Percentiles rank a stretch among this genome's conserved stretches.
Evolutionary conservation across 2,888 invertebrate species (phyloP).

Genomic region (Apomyelois bistriatella): DNA sequence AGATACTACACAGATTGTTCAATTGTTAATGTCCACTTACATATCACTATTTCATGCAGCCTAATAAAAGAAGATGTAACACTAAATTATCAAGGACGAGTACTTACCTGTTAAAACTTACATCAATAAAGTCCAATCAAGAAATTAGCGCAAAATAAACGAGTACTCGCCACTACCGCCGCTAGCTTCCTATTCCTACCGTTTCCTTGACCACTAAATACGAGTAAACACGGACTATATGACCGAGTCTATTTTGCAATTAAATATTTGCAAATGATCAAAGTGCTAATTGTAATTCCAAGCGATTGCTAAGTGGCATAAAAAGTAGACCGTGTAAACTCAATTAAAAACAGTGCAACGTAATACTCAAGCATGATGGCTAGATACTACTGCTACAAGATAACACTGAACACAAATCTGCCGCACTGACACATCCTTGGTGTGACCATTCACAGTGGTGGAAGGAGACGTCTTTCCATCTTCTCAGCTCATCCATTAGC

Average conservation of each 20-base stretch:
- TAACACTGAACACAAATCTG: neutral
- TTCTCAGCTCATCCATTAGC: constrained; percentile 45
- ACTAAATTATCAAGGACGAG: constrained; percentile 46
- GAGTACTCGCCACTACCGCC: constrained; percentile 69
- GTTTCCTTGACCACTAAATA: constrained; percentile 21
- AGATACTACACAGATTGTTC: too few relatives aligned
- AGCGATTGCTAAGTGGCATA: too few relatives aligned
- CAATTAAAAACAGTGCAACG: constrained; percentile 12
- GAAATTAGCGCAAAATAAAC: constrained; percentile 68
- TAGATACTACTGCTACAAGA: constrained; percentile 3
- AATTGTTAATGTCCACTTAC: too few relatives aligned
- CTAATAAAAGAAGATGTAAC: constrained; percentile 15
- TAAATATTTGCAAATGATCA: too few relatives aligned
- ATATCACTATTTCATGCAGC: neutral
- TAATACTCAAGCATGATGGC: neutral
- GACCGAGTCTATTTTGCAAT: too few relatives aligned
- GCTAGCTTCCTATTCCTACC: constrained; percentile 34
- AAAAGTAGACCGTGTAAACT: constrained; percentile 17
- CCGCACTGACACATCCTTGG: constrained; percentile 8
- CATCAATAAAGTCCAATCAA: constrained; percentile 56
- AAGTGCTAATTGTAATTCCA: too few relatives aligned
- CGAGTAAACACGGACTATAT: constrained; percentile 10
- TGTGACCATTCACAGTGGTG: constrained; percentile 28
- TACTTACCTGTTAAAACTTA: constrained; percentile 50
- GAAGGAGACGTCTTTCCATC: constrained; percentile 20